A percentile compares a stretch with the other conserved stretches of the same genome.
These are phyloP conservation scores for Zalophus californianus DNA, from an alignment of 2,797 vertebrate species.

Conservation along the genomic window DNA sequence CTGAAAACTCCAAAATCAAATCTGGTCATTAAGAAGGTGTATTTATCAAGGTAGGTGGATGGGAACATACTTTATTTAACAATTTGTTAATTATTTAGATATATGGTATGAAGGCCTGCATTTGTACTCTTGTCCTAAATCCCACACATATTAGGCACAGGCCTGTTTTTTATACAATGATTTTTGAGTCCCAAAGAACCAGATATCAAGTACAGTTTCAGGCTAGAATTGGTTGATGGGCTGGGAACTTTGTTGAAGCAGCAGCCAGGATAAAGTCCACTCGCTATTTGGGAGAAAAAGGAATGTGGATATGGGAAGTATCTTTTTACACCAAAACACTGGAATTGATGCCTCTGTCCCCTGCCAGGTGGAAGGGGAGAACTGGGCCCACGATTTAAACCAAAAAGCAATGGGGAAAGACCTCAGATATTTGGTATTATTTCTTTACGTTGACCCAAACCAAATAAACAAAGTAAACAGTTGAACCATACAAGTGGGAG, in stretches of 20 bases:
- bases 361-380: background rate
- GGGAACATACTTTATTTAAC: background rate
- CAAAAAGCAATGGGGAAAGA: background rate
- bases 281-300: background rate
- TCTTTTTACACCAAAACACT: background rate
- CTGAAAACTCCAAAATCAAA: background rate
- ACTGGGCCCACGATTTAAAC: background rate
- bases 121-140: background rate
- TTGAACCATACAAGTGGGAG: background rate
- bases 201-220: background rate
- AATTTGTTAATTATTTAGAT: background rate
- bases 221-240: background rate
- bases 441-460: slow-evolving; percentile 45
- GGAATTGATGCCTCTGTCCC: background rate
- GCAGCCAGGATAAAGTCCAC: background rate
- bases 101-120: background rate
- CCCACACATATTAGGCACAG: background rate
- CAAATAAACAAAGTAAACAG: slow-evolving; percentile 62
- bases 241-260: background rate
- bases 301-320: background rate
- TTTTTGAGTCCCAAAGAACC: background rate
- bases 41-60: background rate
- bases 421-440: background rate
- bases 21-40: background rate
- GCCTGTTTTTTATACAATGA: background rate